phyloP scores from a whole-genome alignment of 2,797 vertebrate genomes.

The Micropoecilia bifurca region DNA sequence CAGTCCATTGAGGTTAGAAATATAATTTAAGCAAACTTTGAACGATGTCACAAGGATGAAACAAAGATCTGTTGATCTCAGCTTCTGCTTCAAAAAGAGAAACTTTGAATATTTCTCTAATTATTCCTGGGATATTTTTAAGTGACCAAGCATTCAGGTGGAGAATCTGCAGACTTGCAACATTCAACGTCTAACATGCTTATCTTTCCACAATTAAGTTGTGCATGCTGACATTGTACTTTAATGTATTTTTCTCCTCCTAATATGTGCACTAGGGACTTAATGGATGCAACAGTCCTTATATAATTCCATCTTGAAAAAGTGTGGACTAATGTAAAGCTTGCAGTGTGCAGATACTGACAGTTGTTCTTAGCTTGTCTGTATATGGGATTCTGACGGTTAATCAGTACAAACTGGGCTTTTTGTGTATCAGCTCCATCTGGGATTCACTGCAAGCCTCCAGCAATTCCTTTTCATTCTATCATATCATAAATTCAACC shows the following conservation, averaged over 20 bases:
- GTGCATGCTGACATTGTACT: slow-evolving; percentile 11
- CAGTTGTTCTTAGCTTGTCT: slow-evolving; percentile 1
- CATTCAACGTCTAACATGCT: slow-evolving; percentile 16
- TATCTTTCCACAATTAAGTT: slow-evolving; percentile 2
- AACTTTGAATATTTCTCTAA: background rate
- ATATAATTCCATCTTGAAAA: slow-evolving; percentile 47
- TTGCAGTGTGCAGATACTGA: background rate
- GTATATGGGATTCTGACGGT: slow-evolving; percentile 9
- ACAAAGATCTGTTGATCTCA: background rate
- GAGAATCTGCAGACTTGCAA: background rate
- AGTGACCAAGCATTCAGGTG: slow-evolving; percentile 1
- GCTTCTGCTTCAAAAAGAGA: background rate
- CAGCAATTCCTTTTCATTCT: slow-evolving; percentile 34
- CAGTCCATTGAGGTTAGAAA: background rate
- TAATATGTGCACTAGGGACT: slow-evolving; percentile 23
- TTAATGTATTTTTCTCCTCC: slow-evolving; percentile 9
- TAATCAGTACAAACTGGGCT: slow-evolving; percentile 44
- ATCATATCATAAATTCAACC: background rate
- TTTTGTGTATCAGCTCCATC: slow-evolving; percentile 40
- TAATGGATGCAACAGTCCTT: slow-evolving; percentile 20
- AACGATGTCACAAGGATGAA: background rate
- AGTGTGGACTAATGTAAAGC: background rate
- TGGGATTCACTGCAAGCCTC: slow-evolving; percentile 34
- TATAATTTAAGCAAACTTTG: background rate
- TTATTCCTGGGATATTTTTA: background rate